Conservation (phyloP, 2,113 vertebrate genomes). For the Brachyhypopomus gauderio region DNA sequence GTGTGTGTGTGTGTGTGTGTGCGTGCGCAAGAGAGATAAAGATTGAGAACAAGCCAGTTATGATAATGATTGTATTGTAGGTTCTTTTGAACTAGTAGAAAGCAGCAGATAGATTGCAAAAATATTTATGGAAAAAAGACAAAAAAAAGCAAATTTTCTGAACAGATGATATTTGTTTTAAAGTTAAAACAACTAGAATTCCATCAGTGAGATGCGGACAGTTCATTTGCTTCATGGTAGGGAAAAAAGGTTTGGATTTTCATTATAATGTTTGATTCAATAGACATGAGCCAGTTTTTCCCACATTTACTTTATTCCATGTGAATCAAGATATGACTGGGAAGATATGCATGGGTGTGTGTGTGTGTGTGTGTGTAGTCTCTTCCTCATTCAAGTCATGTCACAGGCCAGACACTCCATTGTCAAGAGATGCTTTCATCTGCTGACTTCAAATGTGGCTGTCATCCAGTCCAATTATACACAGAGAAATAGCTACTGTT, state of each 20-base stretch:
- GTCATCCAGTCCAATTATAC: slow-evolving; percentile 83
- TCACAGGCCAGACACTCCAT: slow-evolving; percentile 79
- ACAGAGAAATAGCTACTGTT: slow-evolving; percentile 81
- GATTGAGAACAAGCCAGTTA: background rate
- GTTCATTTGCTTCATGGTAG: no score
- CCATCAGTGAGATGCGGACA: no score
- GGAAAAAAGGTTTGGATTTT: background rate
- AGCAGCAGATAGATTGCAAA: background rate
- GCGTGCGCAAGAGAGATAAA: slow-evolving; percentile 55
- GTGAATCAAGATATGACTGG: slow-evolving; percentile 25
- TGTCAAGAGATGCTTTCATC: slow-evolving; percentile 79
- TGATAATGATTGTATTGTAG: background rate
- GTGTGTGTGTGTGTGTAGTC: slow-evolving; percentile 55
- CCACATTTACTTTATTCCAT: slow-evolving; percentile 37
- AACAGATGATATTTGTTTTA: background rate
- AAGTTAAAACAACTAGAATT: slow-evolving; percentile 10
- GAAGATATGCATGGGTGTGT: slow-evolving; percentile 11
- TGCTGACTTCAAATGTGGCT: slow-evolving; percentile 77
- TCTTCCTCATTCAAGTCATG: slow-evolving; percentile 79
- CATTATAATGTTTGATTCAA: background rate
- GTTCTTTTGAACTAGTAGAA: background rate
- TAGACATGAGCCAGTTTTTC: slow-evolving; percentile 16
- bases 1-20: slow-evolving; percentile 23
- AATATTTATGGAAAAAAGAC: background rate
- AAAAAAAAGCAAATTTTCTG: background rate